These are phyloP conservation scores for Rugalucina vietnamica DNA, from an alignment of 2,888 invertebrate genomes.

Conservation along the genomic window DNA sequence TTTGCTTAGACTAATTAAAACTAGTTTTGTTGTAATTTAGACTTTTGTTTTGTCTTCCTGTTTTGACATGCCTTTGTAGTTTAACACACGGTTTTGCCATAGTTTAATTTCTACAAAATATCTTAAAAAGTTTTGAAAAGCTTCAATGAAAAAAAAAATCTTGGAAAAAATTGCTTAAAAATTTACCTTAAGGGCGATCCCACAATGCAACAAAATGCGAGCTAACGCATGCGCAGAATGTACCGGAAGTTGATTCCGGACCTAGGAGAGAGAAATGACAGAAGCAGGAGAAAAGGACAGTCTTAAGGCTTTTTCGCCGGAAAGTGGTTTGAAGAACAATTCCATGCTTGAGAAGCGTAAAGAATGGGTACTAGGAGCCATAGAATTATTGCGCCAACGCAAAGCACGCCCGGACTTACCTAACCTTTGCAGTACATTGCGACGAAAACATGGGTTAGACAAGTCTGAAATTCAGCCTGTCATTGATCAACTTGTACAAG, in stretches of 20 bases:
- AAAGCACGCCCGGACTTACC: slow-evolving; percentile 94
- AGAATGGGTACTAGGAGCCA: slow-evolving; percentile 92
- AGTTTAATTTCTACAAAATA: too few species aligned
- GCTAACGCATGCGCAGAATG: slow-evolving; percentile 49
- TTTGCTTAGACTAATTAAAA: too few species aligned
- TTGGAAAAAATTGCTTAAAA: too few species aligned
- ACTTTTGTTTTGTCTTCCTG: too few species aligned
- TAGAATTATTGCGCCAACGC: slow-evolving; percentile 92
- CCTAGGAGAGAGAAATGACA: not conserved
- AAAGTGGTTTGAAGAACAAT: not conserved
- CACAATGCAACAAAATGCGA: not conserved
- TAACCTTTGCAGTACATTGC: slow-evolving; percentile 92
- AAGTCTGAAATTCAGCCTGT: slow-evolving; percentile 87
- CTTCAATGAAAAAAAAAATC: too few species aligned
- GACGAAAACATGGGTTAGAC: slow-evolving; percentile 90
- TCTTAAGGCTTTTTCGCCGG: not conserved
- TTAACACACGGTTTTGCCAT: too few species aligned
- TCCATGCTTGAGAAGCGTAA: slow-evolving; percentile 83
- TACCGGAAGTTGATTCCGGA: slow-evolving; percentile 65
- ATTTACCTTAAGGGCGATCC: not conserved
- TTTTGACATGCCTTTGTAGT: too few species aligned
- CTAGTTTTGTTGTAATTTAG: too few species aligned
- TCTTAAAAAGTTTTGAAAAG: too few species aligned
- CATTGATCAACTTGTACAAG: slow-evolving; percentile 90
- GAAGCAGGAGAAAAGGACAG: not conserved